Percentiles rank a stretch among this genome's conserved stretches.
These are phyloP conservation scores for Agrypnus murinus DNA, from an alignment of 2,888 invertebrate species.

Conservation along the genomic window DNA sequence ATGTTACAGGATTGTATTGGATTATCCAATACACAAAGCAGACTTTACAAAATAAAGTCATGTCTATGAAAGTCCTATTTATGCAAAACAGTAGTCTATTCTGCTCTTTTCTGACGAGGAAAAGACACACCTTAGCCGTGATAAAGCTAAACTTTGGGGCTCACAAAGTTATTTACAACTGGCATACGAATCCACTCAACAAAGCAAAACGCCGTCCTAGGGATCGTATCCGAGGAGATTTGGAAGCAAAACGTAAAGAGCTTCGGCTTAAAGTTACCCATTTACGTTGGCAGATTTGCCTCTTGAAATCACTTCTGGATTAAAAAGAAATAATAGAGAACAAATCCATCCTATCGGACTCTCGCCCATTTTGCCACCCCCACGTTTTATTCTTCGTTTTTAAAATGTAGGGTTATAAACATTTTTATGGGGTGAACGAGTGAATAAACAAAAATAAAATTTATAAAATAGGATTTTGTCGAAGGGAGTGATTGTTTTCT, in stretches of 20 bases:
- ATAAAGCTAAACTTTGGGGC: slow-evolving; percentile 20
- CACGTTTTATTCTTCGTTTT: no score
- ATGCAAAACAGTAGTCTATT: slow-evolving; percentile 6
- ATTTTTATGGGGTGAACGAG: no score
- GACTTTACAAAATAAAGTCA: no score
- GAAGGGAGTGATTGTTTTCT: slow-evolving; percentile 10
- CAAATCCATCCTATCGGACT: no score
- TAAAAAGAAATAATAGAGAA: slow-evolving; percentile 23
- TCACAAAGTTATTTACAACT: slow-evolving; percentile 30
- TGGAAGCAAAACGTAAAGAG: slow-evolving; percentile 30
- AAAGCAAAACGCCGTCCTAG: not conserved
- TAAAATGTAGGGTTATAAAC: no score
- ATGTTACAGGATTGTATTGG: no score
- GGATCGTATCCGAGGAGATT: slow-evolving; percentile 30
- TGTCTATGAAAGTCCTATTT: slow-evolving; percentile 11
- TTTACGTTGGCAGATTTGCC: slow-evolving; percentile 26
- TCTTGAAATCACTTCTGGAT: slow-evolving; percentile 16
- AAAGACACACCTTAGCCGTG: slow-evolving; percentile 19
- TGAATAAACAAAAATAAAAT: no score
- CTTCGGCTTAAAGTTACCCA: slow-evolving; percentile 18
- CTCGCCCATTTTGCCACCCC: no score
- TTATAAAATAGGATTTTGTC: no score
- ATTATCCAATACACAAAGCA: no score
- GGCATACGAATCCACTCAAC: slow-evolving; percentile 16
- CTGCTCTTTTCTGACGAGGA: not conserved